Evolutionary conservation across 2,888 invertebrate species (phyloP), one percentile per base, ranked within the genome.

Genomic region (Eurytoma californica): DNA sequence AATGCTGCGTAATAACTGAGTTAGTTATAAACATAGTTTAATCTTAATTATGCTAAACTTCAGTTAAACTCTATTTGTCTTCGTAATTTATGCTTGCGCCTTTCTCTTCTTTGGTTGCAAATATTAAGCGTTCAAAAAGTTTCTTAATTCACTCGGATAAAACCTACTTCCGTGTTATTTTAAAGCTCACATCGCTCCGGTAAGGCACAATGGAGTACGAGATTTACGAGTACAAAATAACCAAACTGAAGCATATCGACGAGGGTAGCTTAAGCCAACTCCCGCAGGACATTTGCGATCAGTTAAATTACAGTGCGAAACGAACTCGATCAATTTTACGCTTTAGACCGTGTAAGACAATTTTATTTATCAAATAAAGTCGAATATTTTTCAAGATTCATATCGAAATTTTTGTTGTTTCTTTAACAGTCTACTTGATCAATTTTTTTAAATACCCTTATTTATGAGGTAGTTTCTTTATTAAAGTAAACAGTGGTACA

Each of bases 231-330:
- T 53, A 53, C 53, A 16, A 53, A 39, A 39, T 7, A 39, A 9
- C 39, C 39, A 39, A 39, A 39, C 1, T 39, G 7, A 39, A 39
- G 39, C 2, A 1, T 39, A 53, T 53, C 3, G 16, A 16, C n/a
- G n/a, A 16, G 24, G 16, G 49, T 14, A 20, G 24, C 24, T 20
- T 51, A 49, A 47, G 14, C 51, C 9, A 55, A 51, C 16, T 60
- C 55, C 49, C 49, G n/a, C 9, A n/a, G 18, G 70, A 16, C 49
- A 70, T 57, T 70, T 49, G n/a, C 49, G 49, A 60, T 47, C 49
- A 24, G 49, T 70, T 70, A 60, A 70, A 70, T 60, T 58, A 24
- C 14, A n/a, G 49, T 49, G 70, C 47, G n/a, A 70, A 60, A n/a
- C 16, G 47, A 47, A 58, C 47, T 58, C 20, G 18, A 0, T 47